These are phyloP conservation scores for Chamaea fasciata DNA, from an alignment of 2,113 vertebrate species.

Conservation along the genomic window DNA sequence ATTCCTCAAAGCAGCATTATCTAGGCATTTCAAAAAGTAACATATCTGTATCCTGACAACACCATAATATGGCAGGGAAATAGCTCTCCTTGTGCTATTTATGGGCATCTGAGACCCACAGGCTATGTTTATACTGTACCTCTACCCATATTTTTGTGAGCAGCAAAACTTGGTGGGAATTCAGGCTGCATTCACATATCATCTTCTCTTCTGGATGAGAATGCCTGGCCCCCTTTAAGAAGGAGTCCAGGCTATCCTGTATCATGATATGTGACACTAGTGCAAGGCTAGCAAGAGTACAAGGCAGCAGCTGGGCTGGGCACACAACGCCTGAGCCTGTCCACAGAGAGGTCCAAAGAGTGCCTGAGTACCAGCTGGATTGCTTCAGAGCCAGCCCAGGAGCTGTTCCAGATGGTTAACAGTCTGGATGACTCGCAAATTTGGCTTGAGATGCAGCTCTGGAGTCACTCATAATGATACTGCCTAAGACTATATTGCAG, in stretches of 20 bases:
- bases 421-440: neutral
- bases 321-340: neutral
- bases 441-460: neutral
- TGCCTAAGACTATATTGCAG: neutral
- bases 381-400: constrained; percentile 19
- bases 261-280: neutral
- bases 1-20: neutral
- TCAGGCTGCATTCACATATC: neutral
- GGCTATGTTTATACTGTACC: neutral
- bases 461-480: neutral
- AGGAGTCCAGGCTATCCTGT: neutral
- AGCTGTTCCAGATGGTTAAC: constrained; percentile 31
- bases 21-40: neutral
- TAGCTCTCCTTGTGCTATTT: neutral
- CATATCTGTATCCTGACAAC: neutral
- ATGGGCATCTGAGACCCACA: neutral
- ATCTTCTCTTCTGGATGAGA: neutral
- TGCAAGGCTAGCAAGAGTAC: neutral
- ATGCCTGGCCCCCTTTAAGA: constrained; percentile 3
- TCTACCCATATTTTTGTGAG: neutral
- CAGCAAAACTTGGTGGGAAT: neutral
- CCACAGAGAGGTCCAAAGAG: neutral
- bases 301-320: constrained; percentile 42
- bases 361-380: constrained; percentile 14
- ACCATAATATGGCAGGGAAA: neutral